phyloP scores from a whole-genome alignment of 2,113 vertebrate genomes.

The Excalfactoria chinensis region DNA sequence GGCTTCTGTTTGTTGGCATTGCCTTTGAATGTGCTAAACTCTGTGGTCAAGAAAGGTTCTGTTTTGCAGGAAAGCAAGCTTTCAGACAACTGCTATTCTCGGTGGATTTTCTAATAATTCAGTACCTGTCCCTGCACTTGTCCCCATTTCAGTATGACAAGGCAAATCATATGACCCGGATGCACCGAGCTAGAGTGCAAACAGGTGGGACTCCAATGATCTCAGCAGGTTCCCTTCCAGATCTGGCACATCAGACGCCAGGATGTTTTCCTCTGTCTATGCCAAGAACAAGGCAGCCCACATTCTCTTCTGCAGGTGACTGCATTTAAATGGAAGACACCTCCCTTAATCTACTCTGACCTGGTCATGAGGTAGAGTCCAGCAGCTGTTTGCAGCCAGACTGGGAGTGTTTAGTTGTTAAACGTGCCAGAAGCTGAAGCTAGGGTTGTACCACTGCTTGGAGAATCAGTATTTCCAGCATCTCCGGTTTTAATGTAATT shows the following conservation, averaged over 20 bases:
- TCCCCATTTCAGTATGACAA: not conserved
- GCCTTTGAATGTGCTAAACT: not conserved
- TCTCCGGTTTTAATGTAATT: not conserved
- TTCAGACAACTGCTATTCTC: not conserved
- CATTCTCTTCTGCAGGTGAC: not conserved
- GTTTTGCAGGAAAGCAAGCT: not conserved
- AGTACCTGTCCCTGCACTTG: not conserved
- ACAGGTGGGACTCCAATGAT: not conserved
- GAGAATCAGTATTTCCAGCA: not conserved
- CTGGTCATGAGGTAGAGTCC: not conserved
- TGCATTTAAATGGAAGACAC: not conserved
- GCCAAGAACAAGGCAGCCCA: not conserved
- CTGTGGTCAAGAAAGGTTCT: not conserved
- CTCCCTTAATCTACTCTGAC: not conserved
- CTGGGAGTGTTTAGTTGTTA: not conserved
- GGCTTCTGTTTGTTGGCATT: conserved; percentile 3
- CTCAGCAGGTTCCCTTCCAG: not conserved
- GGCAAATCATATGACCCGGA: not conserved
- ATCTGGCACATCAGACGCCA: not conserved
- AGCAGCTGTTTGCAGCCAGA: not conserved
- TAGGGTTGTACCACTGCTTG: not conserved
- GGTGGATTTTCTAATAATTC: not conserved
- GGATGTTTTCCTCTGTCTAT: not conserved
- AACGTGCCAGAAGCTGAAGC: not conserved
- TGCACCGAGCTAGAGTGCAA: not conserved